Conservation (phyloP, 2,888 invertebrate genomes). For the Crematogaster levior region DNA sequence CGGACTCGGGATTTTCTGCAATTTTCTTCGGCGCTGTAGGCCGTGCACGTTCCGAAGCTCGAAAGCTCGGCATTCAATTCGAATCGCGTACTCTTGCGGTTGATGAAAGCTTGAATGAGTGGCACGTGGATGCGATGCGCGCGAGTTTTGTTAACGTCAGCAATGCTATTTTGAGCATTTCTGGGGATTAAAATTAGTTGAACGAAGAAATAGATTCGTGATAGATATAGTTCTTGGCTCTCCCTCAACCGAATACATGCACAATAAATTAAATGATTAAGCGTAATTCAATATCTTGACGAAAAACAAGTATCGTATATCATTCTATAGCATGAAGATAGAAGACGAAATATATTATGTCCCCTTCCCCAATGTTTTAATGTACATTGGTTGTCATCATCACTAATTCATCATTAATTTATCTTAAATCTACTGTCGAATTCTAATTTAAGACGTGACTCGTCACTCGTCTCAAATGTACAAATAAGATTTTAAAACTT, state of each 20-base stretch:
- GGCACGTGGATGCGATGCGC: constrained; percentile 54
- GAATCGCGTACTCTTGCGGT: constrained; percentile 70
- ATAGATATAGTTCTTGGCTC: background rate
- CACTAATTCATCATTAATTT: background rate
- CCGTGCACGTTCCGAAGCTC: constrained; percentile 80
- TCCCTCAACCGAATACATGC: background rate
- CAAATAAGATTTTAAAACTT: background rate
- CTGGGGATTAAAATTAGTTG: constrained; percentile 31
- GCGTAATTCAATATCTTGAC: constrained; percentile 11
- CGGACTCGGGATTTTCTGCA: constrained; percentile 78
- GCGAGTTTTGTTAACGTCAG: constrained; percentile 46
- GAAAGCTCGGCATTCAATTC: constrained; percentile 76
- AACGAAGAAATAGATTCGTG: constrained; percentile 42
- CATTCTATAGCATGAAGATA: background rate
- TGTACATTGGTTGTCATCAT: background rate
- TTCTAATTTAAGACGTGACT: background rate
- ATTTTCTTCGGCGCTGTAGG: constrained; percentile 76
- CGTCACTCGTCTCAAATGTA: background rate
- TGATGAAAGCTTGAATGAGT: constrained; percentile 57
- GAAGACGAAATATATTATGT: constrained; percentile 2
- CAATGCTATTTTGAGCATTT: constrained; percentile 35
- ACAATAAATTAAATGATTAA: constrained; percentile 35
- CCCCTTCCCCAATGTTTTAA: background rate
- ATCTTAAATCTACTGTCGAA: background rate
- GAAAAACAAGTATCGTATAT: background rate